Evolutionary conservation across 37 sponge, comb jelly and placozoan genomes (phyloP), one percentile per base, ranked within the genome.

Genomic region (Halichondria panicea): DNA sequence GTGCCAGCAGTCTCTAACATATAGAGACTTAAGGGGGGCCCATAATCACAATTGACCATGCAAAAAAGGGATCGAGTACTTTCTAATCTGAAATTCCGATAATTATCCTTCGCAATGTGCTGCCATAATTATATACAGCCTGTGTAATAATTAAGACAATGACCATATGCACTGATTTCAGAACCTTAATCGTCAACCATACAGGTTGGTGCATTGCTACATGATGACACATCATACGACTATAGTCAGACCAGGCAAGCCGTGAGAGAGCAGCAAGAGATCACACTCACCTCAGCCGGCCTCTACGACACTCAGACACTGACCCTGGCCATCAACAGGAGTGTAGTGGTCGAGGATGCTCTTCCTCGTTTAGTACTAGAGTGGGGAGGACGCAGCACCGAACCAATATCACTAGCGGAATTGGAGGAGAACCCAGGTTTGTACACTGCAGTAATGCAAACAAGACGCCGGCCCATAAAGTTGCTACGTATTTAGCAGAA

Each of bases 191-290:
- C 28, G 5, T 41, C 25, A n/a, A n/a, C n/a, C n/a, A 21, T 43
- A 4, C 66, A 88, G 89, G 89, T 88, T 43, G 89, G 78, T 18
- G 83, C 72, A 0, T 74, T 82, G 22, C 68, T 84, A 30, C 83
- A 88, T 53, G 56, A 80, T 24, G 64, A 82, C 32, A 78, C 78
- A 22, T 18, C 13, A 0, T 82, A 59, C 71, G 55, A 30, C 37
- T 82, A 88, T 61, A 64, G 63, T 40, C 72, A 88, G 46, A 88
- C 89, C 5, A 21, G 59, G 66, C 78, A 82, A 62, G 37, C 70
- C 4, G 48, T 55, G 33, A 43, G 84, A 35, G 89, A 88, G 71
- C 33, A 43, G 41, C 89, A 88, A 67, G 5, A n/a, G 11, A 18
- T 78, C 22, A 1, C 21, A 13, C 37, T 88, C 37, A 18, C 43